Conservation (phyloP, 2,888 invertebrate species). For the Platycheirus rosarum region DNA sequence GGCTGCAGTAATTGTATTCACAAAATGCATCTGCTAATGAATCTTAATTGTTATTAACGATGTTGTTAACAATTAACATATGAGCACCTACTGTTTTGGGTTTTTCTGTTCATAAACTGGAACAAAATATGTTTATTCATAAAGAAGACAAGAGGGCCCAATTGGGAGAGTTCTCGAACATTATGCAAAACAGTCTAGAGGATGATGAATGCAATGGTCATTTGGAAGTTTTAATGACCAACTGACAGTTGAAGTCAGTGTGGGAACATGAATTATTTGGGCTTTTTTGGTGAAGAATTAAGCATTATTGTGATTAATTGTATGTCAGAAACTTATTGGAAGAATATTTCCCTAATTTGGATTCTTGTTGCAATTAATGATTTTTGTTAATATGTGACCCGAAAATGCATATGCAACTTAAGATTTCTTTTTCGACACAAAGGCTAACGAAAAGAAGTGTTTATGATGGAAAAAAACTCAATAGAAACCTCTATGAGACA, state of each 20-base stretch:
- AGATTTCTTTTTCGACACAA: too few relatives aligned
- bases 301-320: neutral
- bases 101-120: slow-evolving; percentile 10
- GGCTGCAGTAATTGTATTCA: neutral
- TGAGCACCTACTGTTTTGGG: slow-evolving; percentile 24
- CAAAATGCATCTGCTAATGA: slow-evolving; percentile 21
- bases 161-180: slow-evolving; percentile 5
- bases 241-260: neutral
- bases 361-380: neutral
- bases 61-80: slow-evolving; percentile 27
- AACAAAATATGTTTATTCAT: neutral
- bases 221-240: slow-evolving; percentile 17
- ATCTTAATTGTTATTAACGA: slow-evolving; percentile 38
- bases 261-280: slow-evolving; percentile 2
- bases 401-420: too few relatives aligned
- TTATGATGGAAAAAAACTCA: too few relatives aligned
- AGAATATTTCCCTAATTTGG: neutral
- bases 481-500: too few relatives aligned
- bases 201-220: neutral
- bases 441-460: too few relatives aligned
- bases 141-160: neutral
- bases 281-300: neutral
- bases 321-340: too few relatives aligned
- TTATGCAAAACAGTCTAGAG: slow-evolving; percentile 27
- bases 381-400: too few relatives aligned